Evolutionary conservation across 2,113 vertebrate species (phyloP), one percentile per base, ranked within the genome.

Genomic region (Eubucco bourcierii): DNA sequence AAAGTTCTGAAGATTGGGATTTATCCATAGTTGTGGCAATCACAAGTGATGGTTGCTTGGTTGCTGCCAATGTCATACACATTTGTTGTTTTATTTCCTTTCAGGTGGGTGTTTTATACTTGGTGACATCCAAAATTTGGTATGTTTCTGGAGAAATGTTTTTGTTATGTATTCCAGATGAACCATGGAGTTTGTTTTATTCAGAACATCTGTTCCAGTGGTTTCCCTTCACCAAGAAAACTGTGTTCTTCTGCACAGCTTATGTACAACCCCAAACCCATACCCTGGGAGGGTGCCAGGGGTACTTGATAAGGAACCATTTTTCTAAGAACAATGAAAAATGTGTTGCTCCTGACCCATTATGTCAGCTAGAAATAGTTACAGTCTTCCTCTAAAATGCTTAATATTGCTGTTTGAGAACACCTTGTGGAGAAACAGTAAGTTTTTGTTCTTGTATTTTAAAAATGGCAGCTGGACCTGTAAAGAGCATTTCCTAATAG

Each of bases 251-350:
- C 33, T 81, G 27, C 34, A 39, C 10, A 39, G 37, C 37, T 39
- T 39, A 39, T 39, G 37, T 39, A 60, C 23, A 65, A 47, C 28
- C 46, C n/a, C 34, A 63, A 58, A 59, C 19, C 19, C 7, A 0
- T 19, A 19, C 10, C 9, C 14, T 1, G 2, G 4, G 6, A 44
- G 7, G 6, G 7, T 2, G 2, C 13, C 20, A 5, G 10, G 10
- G 5, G 3, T 60, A 47, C 44, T 50, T 86, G 67, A 65, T 12
- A 7, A n/a, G 15, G 47, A 90, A 84, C 58, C 4, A 0, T 52
- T 72, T 84, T 53, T 70, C 6, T 56, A 65, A 68, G 31, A 50
- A 12, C n/a, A 80, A 12, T 24, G 34, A 78, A 92, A 85, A 75
- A 50, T 41, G 2, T 77, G 8, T 64, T 86, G 44, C 37, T 39